phyloP scores from a whole-genome alignment of 2,113 vertebrate species.

The Brachyistius frenatus region DNA sequence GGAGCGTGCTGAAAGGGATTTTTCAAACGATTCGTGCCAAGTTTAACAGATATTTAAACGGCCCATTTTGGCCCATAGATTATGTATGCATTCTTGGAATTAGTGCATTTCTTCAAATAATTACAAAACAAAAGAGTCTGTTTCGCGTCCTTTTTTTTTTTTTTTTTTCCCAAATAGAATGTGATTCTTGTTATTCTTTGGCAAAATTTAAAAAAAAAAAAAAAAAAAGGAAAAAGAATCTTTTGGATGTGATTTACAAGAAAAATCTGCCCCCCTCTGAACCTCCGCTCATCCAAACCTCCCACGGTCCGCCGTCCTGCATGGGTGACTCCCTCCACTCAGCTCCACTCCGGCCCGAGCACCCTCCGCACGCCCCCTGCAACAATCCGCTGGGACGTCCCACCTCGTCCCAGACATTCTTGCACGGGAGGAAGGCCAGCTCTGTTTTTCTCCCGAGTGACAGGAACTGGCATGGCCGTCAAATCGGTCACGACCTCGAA shows the following conservation, averaged over 20 bases:
- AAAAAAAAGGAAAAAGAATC: no score
- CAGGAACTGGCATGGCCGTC: slow-evolving; percentile 45
- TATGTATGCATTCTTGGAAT: not conserved
- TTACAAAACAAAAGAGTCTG: not conserved
- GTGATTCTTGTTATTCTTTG: no score
- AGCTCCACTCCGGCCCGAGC: slow-evolving; percentile 56
- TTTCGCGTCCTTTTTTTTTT: no score
- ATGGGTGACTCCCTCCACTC: slow-evolving; percentile 49
- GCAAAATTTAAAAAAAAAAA: no score
- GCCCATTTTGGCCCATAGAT: not conserved
- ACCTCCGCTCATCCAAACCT: slow-evolving; percentile 29
- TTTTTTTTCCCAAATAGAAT: no score
- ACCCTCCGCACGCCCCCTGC: slow-evolving; percentile 47
- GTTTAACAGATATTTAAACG: not conserved
- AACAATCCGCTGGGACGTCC: slow-evolving; percentile 58
- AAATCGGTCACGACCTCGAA: slow-evolving; percentile 40
- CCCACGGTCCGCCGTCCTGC: slow-evolving; percentile 47
- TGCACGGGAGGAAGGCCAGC: slow-evolving; percentile 41
- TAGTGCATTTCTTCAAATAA: not conserved
- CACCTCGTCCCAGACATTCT: slow-evolving; percentile 48
- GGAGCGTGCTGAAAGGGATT: slow-evolving; percentile 27
- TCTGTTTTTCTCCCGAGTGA: slow-evolving; percentile 41
- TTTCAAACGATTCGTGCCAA: not conserved
- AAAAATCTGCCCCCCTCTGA: not conserved
- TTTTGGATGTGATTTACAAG: no score